Evolutionary conservation across 1,140 invertebrate genomes (phyloP).

Genomic region (Frieseomelitta varia): DNA sequence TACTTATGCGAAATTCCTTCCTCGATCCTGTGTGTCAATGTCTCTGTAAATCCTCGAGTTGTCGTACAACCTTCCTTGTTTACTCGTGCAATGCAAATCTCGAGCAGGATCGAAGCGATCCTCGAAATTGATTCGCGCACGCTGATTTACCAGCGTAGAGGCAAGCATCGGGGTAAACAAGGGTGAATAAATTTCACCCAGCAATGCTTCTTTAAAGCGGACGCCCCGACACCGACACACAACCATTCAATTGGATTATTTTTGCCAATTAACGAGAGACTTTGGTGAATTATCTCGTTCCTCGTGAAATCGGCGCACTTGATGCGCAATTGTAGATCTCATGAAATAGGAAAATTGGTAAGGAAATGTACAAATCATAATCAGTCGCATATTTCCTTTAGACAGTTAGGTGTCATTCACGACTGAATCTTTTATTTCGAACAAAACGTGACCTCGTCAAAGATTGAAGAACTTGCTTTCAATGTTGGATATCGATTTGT

Average conservation of each 20-base stretch:
- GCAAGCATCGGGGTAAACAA: neutral
- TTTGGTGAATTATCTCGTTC: neutral
- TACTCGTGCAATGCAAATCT: slow-evolving; percentile 20
- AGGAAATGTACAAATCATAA: slow-evolving; percentile 35
- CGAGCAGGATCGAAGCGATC: neutral
- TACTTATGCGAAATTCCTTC: neutral
- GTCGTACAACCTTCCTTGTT: neutral
- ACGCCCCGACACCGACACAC: no score
- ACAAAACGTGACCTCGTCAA: neutral
- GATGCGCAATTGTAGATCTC: slow-evolving; percentile 9
- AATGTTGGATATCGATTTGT: neutral
- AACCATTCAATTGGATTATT: slow-evolving; percentile 18
- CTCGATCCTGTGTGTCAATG: neutral
- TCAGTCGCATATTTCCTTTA: neutral
- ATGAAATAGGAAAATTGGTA: slow-evolving; percentile 1
- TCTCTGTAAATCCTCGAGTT: neutral
- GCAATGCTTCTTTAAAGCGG: neutral
- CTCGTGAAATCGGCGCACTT: slow-evolving; percentile 37
- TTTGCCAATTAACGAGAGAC: slow-evolving; percentile 9
- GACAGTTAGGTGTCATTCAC: neutral
- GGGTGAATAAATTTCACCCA: slow-evolving; percentile 14
- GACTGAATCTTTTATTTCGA: neutral
- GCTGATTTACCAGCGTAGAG: neutral
- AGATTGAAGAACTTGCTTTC: slow-evolving; percentile 5
- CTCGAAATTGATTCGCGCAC: slow-evolving; percentile 18